Conservation (phyloP, 1,140 invertebrate species). For the Psix sp. region DNA sequence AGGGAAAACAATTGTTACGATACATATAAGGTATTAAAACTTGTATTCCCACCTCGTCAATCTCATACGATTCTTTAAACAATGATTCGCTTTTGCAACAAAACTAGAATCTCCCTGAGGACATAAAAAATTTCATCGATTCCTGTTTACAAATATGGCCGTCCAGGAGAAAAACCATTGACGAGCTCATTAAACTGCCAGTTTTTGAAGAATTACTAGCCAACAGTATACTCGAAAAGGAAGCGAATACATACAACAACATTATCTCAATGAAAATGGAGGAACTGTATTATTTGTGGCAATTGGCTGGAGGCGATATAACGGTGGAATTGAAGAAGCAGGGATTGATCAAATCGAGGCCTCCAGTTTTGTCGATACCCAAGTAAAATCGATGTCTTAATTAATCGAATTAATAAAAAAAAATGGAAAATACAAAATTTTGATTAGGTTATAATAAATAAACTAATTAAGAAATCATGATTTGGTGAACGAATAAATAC, state of each 20-base stretch:
- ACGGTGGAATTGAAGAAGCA: slow-evolving; percentile 93
- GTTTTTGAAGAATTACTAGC: slow-evolving; percentile 74
- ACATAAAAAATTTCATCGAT: slow-evolving; percentile 82
- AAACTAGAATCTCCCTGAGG: slow-evolving; percentile 79
- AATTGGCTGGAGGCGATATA: slow-evolving; percentile 95
- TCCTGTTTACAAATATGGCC: slow-evolving; percentile 83
- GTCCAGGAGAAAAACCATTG: slow-evolving; percentile 80
- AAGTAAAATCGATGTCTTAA: no score
- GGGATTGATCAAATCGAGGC: slow-evolving; percentile 89
- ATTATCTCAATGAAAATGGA: slow-evolving; percentile 82
- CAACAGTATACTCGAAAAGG: slow-evolving; percentile 62
- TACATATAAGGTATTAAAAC: slow-evolving; percentile 78
- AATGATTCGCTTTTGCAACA: slow-evolving; percentile 7
- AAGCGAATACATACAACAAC: slow-evolving; percentile 72
- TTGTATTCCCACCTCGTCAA: slow-evolving; percentile 10
- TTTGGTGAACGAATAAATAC: no score
- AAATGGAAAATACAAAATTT: slow-evolving; percentile 6
- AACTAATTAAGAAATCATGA: no score
- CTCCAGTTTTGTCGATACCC: slow-evolving; percentile 87
- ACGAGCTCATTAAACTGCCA: slow-evolving; percentile 78
- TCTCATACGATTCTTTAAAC: not conserved
- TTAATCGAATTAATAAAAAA: no score
- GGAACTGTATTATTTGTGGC: slow-evolving; percentile 96
- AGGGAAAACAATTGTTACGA: slow-evolving; percentile 85
- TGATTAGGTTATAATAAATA: no score